These are phyloP conservation scores for Epinephelus coioides DNA, from an alignment of 2,797 vertebrate species.

Conservation along the genomic window DNA sequence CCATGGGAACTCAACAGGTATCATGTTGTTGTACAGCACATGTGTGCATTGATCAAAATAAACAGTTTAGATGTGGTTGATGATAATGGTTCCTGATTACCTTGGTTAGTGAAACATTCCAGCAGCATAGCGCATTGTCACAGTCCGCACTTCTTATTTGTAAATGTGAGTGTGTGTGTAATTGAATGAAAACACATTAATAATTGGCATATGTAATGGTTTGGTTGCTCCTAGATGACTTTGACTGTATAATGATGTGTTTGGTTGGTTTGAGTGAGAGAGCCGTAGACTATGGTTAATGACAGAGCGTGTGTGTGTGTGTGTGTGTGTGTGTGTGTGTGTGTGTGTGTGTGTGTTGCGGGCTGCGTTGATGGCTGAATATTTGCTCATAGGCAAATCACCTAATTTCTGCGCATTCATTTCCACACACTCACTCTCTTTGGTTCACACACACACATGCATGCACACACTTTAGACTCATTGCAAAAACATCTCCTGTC, in stretches of 20 bases:
- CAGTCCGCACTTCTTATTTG: neutral
- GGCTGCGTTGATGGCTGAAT: too few species aligned
- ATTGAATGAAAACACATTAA: conserved; percentile 54
- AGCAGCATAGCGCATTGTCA: neutral
- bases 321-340: too few species aligned
- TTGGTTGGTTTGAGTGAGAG: conserved; percentile 48
- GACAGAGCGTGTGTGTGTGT: neutral
- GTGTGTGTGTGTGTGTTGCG: too few species aligned
- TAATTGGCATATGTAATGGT: conserved; percentile 77
- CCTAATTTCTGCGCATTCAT: too few species aligned
- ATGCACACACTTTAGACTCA: neutral
- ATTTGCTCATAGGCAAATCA: too few species aligned
- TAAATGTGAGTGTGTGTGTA: conserved; percentile 3
- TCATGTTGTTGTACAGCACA: neutral
- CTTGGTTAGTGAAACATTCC: neutral
- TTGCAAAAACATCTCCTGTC: neutral
- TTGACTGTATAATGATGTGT: conserved; percentile 59
- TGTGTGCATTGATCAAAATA: conserved; percentile 1
- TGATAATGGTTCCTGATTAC: conserved; percentile 8
- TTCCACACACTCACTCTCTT: too few species aligned
- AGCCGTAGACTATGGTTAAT: conserved; percentile 7
- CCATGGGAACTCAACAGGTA: conserved; percentile 10
- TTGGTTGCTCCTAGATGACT: conserved; percentile 74
- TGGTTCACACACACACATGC: too few species aligned
- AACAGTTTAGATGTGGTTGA: conserved; percentile 5